Conservation (phyloP, 2,797 vertebrate genomes). For the Glossophaga mutica region DNA sequence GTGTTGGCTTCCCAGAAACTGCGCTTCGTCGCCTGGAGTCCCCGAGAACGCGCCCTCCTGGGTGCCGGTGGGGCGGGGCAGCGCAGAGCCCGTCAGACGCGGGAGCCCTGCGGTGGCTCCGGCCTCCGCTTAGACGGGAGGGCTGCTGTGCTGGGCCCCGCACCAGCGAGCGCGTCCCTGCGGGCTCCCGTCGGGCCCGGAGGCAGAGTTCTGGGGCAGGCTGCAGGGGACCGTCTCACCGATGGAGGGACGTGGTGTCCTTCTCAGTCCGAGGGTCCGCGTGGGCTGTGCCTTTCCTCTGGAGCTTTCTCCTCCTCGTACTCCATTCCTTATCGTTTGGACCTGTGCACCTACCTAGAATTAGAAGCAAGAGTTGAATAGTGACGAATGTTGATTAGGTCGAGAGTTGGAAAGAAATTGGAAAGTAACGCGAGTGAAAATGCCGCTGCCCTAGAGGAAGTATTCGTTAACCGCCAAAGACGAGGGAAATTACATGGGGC, state of each 20-base stretch:
- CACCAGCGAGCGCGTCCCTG: not conserved
- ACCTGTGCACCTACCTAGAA: not conserved
- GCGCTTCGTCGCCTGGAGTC: not conserved
- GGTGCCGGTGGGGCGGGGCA: not conserved
- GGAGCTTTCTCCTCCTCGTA: not conserved
- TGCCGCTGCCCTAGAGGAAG: not conserved
- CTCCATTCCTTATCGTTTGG: not conserved
- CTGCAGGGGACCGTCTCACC: constrained; percentile 41
- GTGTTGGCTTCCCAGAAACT: not conserved
- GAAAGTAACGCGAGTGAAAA: not conserved
- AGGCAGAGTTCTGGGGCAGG: constrained; percentile 60
- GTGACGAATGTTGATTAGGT: not conserved
- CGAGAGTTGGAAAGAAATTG: not conserved
- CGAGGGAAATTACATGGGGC: not conserved
- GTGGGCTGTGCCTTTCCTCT: not conserved
- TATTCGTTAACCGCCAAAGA: not conserved
- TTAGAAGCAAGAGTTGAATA: not conserved
- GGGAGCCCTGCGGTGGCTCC: not conserved
- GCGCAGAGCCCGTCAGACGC: not conserved
- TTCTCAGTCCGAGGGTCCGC: not conserved
- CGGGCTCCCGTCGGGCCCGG: constrained; percentile 33
- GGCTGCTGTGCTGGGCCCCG: not conserved
- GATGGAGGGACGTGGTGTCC: not conserved
- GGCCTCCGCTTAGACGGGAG: too few species aligned
- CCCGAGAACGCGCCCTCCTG: not conserved